Conservation (phyloP, 2,113 vertebrate species). For the Microtus richardsoni region DNA sequence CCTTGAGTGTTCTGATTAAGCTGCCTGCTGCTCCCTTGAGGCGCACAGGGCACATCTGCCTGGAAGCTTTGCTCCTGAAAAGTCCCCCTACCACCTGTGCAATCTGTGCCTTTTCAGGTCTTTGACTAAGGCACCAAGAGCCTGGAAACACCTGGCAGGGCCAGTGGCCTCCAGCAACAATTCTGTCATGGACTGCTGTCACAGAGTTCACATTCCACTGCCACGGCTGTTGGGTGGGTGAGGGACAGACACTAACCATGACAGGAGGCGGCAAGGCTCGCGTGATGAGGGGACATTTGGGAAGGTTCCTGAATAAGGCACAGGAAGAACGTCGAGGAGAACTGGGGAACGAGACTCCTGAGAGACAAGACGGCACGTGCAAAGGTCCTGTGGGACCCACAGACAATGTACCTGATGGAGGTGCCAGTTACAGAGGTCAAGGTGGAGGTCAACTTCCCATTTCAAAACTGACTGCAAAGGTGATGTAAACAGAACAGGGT, state of each 20-base stretch:
- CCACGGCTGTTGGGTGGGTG: not conserved
- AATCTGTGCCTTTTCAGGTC: not conserved
- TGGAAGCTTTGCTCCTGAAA: not conserved
- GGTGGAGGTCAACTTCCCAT: not conserved
- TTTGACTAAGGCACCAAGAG: not conserved
- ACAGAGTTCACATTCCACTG: too few species aligned
- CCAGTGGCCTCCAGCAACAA: not conserved
- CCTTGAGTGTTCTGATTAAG: not conserved
- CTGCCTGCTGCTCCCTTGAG: not conserved
- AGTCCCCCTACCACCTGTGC: not conserved
- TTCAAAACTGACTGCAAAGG: not conserved
- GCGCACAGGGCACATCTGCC: not conserved
- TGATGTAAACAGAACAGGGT: not conserved
- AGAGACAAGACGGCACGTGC: not conserved
- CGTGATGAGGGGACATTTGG: not conserved
- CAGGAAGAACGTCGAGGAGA: too few species aligned
- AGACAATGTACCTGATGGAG: too few species aligned
- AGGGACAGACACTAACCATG: not conserved
- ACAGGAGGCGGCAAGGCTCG: not conserved
- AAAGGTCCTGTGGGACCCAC: not conserved
- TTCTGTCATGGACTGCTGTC: not conserved
- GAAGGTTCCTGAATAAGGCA: not conserved
- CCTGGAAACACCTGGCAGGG: not conserved
- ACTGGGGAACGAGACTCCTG: not conserved
- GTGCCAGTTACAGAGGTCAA: not conserved